Percentiles rank a stretch among this genome's conserved stretches.
Conservation (phyloP, 2,113 vertebrate genomes). For the Neopipo cinnamomea region DNA sequence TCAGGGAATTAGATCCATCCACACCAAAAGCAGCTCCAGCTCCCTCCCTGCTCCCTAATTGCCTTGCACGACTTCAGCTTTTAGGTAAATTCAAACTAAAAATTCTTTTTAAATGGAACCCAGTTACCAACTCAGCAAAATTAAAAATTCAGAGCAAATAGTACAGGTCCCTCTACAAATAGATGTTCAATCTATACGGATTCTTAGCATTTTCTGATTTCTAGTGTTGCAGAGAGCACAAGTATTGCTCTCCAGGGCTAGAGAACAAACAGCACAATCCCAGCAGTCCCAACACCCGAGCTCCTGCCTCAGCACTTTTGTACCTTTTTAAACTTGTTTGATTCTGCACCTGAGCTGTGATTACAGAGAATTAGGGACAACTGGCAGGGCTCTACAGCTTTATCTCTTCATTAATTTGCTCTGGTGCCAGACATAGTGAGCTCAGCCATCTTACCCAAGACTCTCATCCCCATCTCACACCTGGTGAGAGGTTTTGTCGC, state of each 20-base stretch:
- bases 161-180: not conserved
- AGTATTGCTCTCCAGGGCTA: accelerated
- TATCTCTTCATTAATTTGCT: not conserved
- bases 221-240: not conserved
- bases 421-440: not conserved
- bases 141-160: not conserved
- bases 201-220: not conserved
- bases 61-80: not conserved
- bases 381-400: not conserved
- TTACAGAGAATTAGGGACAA: not conserved
- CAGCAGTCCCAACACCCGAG: not conserved
- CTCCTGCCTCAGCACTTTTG: not conserved
- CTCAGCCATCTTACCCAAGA: not conserved
- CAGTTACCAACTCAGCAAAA: not conserved
- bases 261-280: not conserved
- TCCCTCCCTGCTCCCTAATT: not conserved
- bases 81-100: not conserved
- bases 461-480: not conserved
- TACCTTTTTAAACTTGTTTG: not conserved
- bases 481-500: not conserved
- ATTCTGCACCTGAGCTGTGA: not conserved
- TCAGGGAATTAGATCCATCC: not conserved
- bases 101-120: not conserved
- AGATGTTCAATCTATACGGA: not conserved
- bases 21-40: not conserved